Evolutionary conservation across 2,113 vertebrate species (phyloP).

Genomic region (Aramus guarauna): DNA sequence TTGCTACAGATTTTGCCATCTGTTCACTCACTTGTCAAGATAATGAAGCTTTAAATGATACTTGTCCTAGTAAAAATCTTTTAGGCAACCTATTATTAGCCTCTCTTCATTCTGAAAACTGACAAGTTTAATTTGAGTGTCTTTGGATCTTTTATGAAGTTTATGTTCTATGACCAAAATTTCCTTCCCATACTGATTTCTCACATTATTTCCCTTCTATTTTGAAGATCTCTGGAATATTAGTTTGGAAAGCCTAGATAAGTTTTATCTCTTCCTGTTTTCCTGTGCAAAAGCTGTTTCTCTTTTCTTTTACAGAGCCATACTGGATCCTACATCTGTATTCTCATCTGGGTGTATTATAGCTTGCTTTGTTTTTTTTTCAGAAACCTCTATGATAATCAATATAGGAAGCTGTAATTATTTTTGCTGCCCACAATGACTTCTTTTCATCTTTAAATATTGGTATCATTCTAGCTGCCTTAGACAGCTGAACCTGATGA

Average conservation of each 20-base stretch:
- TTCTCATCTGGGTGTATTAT: not conserved
- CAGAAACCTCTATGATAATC: not conserved
- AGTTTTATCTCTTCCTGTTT: constrained; percentile 32
- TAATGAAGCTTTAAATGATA: constrained; percentile 48
- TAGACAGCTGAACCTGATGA: not conserved
- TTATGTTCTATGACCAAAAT: not conserved
- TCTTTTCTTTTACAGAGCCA: not conserved
- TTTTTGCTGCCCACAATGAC: not conserved
- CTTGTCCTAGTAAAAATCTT: constrained; percentile 14
- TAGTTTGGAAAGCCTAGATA: constrained; percentile 12
- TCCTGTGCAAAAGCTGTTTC: not conserved
- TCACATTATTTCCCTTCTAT: not conserved
- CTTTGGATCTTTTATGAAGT: constrained; percentile 10
- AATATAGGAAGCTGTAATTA: not conserved
- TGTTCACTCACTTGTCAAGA: constrained; percentile 45
- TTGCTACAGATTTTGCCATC: constrained; percentile 41
- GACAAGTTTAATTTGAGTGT: constrained; percentile 7
- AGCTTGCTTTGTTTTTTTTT: not conserved
- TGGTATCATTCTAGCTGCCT: not conserved
- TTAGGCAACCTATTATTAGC: constrained; percentile 30
- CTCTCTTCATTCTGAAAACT: not conserved
- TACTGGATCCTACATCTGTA: not conserved
- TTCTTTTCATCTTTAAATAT: constrained; percentile 6
- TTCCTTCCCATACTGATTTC: constrained; percentile 36
- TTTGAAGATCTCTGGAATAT: constrained; percentile 13